Evolutionary conservation across 2,888 invertebrate genomes (phyloP), one percentile per base, ranked within the genome.

Genomic region (Busseola fusca): DNA sequence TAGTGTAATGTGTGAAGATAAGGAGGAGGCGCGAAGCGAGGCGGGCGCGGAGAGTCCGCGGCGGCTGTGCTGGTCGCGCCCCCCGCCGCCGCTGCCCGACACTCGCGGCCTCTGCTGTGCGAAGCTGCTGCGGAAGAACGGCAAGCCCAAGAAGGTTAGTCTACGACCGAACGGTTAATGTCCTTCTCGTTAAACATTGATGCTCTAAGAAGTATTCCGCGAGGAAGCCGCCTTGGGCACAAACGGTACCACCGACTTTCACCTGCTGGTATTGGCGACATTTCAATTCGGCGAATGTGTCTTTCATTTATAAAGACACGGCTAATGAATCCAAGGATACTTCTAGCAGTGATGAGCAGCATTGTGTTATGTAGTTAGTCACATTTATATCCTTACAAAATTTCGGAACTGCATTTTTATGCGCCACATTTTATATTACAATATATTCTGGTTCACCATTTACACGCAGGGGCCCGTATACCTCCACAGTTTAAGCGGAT

Each of bases 51-150:
- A 69, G 81, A 94, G 91, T 77, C 95, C 95, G 65, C 90, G 89
- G 74, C 88, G 94, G 68, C 89, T 94, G 84, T 95, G 95, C 87
- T 95, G 95, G 95, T 86, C 93, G 81, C 91, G 92, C 69, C 91
- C 94, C 74, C 94, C 95, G 69, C 96, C 96, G 85, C 94, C 96
- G 78, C 93, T 96, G 84, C 95, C 95, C 78, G 98, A 98, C 93
- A 98, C 97, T 87, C 96, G 97, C 80, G 98, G 98, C 80, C 97
- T 98, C 91, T 98, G 97, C 93, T 98, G 98, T 93, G 97, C 97
- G 89, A 98, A 98, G 93, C 96, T 98, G 83, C 96, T 98, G 72
- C 96, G 97, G 90, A 97, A 97, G 95, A 98, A 98, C 93, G 98
- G 98, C 84, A 97, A 97, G 90, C 97, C 98, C 65, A 98, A 97